These are phyloP conservation scores for Protodeltote pygarga DNA, from an alignment of 2,888 invertebrate species.

Conservation along the genomic window DNA sequence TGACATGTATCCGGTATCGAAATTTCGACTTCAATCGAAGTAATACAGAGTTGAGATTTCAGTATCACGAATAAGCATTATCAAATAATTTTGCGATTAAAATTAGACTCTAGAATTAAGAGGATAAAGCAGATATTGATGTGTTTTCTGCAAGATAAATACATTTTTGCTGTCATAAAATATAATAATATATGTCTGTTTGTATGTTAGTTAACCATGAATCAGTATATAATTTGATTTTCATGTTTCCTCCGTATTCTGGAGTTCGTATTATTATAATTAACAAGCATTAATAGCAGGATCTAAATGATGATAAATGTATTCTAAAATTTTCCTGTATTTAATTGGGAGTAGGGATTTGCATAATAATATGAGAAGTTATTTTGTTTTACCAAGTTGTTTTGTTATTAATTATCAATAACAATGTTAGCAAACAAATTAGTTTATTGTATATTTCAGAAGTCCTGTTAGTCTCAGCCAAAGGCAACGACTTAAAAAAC, in stretches of 20 bases:
- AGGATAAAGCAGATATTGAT: slow-evolving; percentile 26
- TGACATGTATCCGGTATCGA: slow-evolving; percentile 3
- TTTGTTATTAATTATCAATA: too few species aligned
- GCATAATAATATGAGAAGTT: too few species aligned
- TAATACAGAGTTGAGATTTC: slow-evolving; percentile 16
- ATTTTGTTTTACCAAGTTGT: too few species aligned
- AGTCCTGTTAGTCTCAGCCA: too few species aligned
- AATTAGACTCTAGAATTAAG: slow-evolving; percentile 32
- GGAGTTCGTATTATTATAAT: slow-evolving; percentile 1
- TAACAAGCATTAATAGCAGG: not conserved
- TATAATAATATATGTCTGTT: slow-evolving; percentile 20
- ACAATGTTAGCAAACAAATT: too few species aligned
- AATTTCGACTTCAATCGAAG: slow-evolving; percentile 1
- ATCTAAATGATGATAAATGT: slow-evolving; percentile 10
- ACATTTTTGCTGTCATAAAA: slow-evolving; percentile 23
- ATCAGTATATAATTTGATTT: slow-evolving; percentile 21
- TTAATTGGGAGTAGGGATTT: too few species aligned
- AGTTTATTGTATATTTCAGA: too few species aligned
- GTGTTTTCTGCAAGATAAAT: slow-evolving; percentile 20
- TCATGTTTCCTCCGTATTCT: slow-evolving; percentile 8
- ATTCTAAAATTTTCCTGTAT: slow-evolving; percentile 3
- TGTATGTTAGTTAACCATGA: slow-evolving; percentile 9
- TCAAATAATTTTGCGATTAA: slow-evolving; percentile 35
- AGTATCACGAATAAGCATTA: not conserved
- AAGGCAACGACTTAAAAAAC: too few species aligned